phyloP scores from a whole-genome alignment of 2,888 invertebrate species.

The Boloria selene region DNA sequence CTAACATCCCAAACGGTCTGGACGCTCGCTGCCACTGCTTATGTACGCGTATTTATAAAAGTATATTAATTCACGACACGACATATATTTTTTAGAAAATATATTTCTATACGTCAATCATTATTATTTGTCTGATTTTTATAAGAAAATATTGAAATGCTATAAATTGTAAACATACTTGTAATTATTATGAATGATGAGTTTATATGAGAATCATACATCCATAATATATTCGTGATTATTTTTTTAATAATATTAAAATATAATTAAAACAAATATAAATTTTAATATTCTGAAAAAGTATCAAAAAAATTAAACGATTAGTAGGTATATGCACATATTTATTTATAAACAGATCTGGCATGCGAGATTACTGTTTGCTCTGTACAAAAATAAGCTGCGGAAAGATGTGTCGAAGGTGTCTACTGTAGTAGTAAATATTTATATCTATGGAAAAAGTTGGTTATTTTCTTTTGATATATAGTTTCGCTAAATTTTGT shows the following conservation, averaged over 20 bases:
- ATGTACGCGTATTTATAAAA: not conserved
- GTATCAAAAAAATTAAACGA: too few species aligned
- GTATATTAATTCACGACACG: too few species aligned
- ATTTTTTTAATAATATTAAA: too few species aligned
- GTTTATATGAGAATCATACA: too few species aligned
- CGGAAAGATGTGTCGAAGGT: conserved; percentile 13
- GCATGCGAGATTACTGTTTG: not conserved
- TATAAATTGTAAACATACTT: too few species aligned
- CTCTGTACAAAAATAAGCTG: not conserved
- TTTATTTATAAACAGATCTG: conserved; percentile 6
- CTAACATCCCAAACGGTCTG: conserved; percentile 28
- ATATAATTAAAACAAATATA: too few species aligned
- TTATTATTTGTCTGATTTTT: not conserved
- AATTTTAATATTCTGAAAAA: too few species aligned
- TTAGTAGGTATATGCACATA: not conserved
- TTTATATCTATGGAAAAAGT: conserved; percentile 4
- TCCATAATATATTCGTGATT: too few species aligned
- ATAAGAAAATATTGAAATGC: too few species aligned
- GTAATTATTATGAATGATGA: too few species aligned
- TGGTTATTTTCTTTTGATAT: conserved; percentile 4
- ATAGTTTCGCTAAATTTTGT: not conserved
- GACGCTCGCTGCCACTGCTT: conserved; percentile 20
- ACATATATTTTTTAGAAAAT: too few species aligned
- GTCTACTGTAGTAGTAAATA: conserved; percentile 12
- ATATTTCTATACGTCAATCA: too few species aligned